A percentile compares a stretch with the other conserved stretches of the same genome.
Conservation (phyloP, 2,888 invertebrate genomes). For the Campaea margaritaria region DNA sequence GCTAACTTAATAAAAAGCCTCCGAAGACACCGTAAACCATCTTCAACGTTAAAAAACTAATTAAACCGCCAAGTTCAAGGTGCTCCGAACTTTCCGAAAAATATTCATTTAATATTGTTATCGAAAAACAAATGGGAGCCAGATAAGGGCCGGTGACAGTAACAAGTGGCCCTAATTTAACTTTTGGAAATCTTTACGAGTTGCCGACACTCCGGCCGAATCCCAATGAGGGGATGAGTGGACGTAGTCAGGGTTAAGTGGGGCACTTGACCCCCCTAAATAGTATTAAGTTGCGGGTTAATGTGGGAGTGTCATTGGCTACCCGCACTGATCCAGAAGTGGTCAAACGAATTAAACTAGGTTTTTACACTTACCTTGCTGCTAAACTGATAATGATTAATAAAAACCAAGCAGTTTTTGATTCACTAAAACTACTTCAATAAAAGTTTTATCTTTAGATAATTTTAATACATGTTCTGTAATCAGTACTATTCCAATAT, state of each 20-base stretch:
- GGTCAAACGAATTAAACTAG: too few species aligned
- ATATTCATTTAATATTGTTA: slow-evolving; percentile 57
- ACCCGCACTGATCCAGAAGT: too few species aligned
- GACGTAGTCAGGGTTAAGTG: slow-evolving; percentile 10
- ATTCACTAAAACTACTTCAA: too few species aligned
- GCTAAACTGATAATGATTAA: neutral
- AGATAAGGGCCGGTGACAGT: slow-evolving; percentile 64
- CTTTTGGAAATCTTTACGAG: slow-evolving; percentile 69
- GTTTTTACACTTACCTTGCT: too few species aligned
- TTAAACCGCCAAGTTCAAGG: slow-evolving; percentile 31
- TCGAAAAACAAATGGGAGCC: slow-evolving; percentile 59
- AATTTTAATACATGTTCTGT: too few species aligned
- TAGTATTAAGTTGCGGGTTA: too few species aligned
- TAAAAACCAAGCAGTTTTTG: too few species aligned
- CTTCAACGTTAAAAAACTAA: slow-evolving; percentile 18
- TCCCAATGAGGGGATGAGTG: slow-evolving; percentile 49
- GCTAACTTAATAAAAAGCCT: slow-evolving; percentile 13
- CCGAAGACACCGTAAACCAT: slow-evolving; percentile 10
- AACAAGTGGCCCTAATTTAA: slow-evolving; percentile 72
- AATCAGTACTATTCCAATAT: too few species aligned
- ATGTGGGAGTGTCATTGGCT: too few species aligned
- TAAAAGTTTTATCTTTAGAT: too few species aligned
- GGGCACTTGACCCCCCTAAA: neutral
- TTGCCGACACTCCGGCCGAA: slow-evolving; percentile 54
- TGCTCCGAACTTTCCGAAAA: slow-evolving; percentile 33